These are phyloP conservation scores for Gambelia wislizenii DNA, from an alignment of 2,797 vertebrate genomes.

Conservation along the genomic window DNA sequence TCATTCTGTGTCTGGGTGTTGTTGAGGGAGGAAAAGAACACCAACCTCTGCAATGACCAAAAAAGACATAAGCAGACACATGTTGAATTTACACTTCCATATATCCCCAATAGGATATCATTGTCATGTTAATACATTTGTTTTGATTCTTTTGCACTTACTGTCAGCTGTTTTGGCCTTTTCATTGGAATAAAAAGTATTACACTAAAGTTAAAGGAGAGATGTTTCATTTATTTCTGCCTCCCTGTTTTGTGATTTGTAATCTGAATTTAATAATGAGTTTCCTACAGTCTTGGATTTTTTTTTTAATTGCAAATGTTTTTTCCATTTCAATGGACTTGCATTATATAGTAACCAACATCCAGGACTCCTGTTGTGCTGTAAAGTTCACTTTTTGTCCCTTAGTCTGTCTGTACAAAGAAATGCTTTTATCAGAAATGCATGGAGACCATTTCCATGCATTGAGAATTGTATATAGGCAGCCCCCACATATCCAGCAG, in stretches of 20 bases:
- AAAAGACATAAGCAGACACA: no score
- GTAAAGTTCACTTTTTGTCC: not conserved
- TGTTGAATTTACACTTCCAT: no score
- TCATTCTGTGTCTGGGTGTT: no score
- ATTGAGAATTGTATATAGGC: not conserved
- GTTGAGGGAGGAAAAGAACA: no score
- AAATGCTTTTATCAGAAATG: not conserved
- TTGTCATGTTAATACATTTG: not conserved
- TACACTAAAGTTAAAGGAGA: not conserved
- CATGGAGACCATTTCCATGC: slow-evolving; percentile 13
- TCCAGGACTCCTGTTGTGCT: not conserved
- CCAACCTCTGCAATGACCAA: no score
- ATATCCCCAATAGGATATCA: not conserved
- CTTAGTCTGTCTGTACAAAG: not conserved
- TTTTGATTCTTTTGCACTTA: not conserved
- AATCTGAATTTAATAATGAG: not conserved
- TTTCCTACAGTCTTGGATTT: not conserved
- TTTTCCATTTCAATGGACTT: not conserved
- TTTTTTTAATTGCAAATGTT: not conserved
- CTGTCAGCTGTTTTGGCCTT: not conserved
- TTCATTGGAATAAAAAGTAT: not conserved
- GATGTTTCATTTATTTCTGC: not conserved
- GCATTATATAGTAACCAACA: not conserved
- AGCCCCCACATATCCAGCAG: no score
- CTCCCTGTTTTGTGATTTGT: not conserved